Conservation (phyloP, 2,888 invertebrate species). For the Cantharis flavilabris region DNA sequence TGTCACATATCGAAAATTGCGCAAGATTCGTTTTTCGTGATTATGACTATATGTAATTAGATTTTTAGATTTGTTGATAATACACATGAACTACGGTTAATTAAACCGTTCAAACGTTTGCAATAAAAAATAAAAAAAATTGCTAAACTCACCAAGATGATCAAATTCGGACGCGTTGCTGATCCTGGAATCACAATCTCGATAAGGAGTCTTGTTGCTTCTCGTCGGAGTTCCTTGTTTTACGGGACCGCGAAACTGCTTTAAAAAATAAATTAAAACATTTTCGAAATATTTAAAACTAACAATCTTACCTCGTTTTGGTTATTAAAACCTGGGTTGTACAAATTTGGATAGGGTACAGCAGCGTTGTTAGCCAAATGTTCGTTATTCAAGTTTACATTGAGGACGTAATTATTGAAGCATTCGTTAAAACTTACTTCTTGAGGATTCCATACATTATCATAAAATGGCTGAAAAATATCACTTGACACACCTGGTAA, state of each 20-base stretch:
- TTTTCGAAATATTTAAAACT: background rate
- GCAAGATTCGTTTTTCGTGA: too few species aligned
- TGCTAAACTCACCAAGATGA: background rate
- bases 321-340: background rate
- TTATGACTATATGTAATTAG: too few species aligned
- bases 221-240: background rate
- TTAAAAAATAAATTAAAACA: background rate
- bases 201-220: background rate
- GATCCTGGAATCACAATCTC: background rate
- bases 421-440: background rate
- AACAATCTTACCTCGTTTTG: background rate
- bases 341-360: background rate
- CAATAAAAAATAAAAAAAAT: background rate
- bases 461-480: background rate
- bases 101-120: too few species aligned
- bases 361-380: too few species aligned
- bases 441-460: background rate
- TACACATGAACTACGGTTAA: too few species aligned
- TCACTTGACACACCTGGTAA: background rate
- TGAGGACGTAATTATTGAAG: background rate
- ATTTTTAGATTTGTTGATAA: too few species aligned
- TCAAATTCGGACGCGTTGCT: background rate
- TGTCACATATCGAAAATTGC: too few species aligned
- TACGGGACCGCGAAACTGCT: background rate
- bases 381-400: background rate